phyloP scores from a whole-genome alignment of 2,113 vertebrate genomes.

The Saccopteryx bilineata region DNA sequence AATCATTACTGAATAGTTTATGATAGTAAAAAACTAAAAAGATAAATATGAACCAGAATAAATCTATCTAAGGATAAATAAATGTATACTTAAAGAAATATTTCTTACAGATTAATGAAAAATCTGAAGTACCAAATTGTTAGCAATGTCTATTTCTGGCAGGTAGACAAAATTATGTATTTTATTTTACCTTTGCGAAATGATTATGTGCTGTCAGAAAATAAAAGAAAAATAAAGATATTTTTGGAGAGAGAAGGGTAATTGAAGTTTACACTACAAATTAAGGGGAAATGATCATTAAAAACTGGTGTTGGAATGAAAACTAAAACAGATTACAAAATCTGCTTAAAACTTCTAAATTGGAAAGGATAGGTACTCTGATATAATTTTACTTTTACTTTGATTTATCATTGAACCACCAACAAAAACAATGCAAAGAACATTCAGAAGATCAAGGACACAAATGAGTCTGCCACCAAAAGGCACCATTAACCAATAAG shows the following conservation, averaged over 20 bases:
- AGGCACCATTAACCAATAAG: neutral
- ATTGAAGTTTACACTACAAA: neutral
- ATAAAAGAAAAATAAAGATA: slow-evolving; percentile 24
- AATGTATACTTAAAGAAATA: neutral
- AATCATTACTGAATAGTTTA: slow-evolving; percentile 16
- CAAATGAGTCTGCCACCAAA: neutral
- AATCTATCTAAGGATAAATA: neutral
- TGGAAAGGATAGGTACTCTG: neutral
- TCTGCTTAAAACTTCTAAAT: slow-evolving; percentile 33
- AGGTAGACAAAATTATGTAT: neutral
- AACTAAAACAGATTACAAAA: slow-evolving; percentile 22
- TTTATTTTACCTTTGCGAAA: neutral
- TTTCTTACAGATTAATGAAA: neutral
- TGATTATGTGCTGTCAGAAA: slow-evolving; percentile 29
- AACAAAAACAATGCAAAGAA: slow-evolving; percentile 44
- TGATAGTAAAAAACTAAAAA: slow-evolving; percentile 5
- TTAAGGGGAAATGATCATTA: neutral
- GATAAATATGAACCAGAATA: neutral
- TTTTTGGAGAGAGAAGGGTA: neutral
- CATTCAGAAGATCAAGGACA: slow-evolving; percentile 18
- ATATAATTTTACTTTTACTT: slow-evolving; percentile 33
- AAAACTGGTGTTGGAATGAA: neutral
- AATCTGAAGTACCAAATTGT: neutral
- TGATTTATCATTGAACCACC: neutral
- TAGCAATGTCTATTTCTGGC: slow-evolving; percentile 22